Evolutionary conservation across 2,797 vertebrate genomes (phyloP), one percentile per base, ranked within the genome.

Genomic region (Helicolenus hilgendorfi): DNA sequence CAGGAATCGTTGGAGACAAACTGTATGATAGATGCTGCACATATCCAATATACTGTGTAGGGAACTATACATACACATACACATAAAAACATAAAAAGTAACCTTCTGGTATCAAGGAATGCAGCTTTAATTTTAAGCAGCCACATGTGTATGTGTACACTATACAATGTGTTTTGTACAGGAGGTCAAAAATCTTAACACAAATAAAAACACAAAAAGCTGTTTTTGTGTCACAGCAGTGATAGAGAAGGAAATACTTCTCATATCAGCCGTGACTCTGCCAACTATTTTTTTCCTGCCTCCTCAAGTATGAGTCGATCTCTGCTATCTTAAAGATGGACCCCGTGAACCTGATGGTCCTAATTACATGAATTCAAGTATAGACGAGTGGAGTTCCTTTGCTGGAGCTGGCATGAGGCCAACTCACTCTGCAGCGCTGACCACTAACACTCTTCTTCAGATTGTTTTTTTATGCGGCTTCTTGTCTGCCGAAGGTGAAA

Each of bases 331-430:
- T 70, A 18, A 33, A 79, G 60, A 29, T n/a, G n/a, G 35, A 76
- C 45, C 41, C 64, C 5, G n/a, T 75, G 64, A 87, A 71, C 68
- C n/a, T 11, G 11, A 63, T 71, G 31, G 22, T 64, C 59, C 22
- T 33, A 24, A 73, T 31, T 26, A 24, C 73, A 72, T 81, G 77
- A 49, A 77, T 77, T 77, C 27, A 62, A 59, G 64, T 68, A 63
- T 29, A 72, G 41, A 35, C 27, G 13, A 68, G 35, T 29, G 18
- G 35, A 55, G 27, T 20, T 70, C 24, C 45, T 75, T 35, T 71
- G 62, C 60, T 36, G 20, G 22, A 71, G 53, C 49, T 79, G 53
- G 20, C 68, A 45, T 26, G 41, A 80, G 29, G 53, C 35, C 62
- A 69, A 58, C 36, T 62, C 29, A 2, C 60, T 36, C 18, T 62